Evolutionary conservation across 2,888 invertebrate species (phyloP).

Genomic region (Stratiomys singularior): DNA sequence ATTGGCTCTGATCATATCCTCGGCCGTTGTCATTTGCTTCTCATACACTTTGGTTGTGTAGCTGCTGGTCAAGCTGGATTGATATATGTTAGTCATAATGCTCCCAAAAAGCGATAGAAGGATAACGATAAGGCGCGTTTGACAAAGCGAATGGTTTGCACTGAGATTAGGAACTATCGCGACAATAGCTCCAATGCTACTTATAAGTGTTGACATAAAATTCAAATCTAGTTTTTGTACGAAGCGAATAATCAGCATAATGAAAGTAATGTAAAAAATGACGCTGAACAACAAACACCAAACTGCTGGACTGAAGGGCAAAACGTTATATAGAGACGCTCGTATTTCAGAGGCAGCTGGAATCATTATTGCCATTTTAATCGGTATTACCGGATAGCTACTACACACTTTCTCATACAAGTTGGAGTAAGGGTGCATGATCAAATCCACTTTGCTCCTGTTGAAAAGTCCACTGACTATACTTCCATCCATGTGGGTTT

Average conservation of each 20-base stretch:
- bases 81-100: conserved; percentile 5
- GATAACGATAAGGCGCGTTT: background rate
- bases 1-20: background rate
- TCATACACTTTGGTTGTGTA: conserved; percentile 19
- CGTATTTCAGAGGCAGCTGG: background rate
- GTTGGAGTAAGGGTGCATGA: background rate
- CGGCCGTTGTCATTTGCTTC: background rate
- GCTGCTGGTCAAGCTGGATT: background rate
- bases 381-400: background rate
- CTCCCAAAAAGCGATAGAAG: background rate
- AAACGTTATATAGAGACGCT: background rate
- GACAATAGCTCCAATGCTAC: background rate
- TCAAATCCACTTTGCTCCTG: background rate
- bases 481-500: background rate
- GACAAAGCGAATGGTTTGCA: background rate
- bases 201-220: background rate
- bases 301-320: background rate
- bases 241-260: background rate
- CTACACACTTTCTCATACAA: background rate
- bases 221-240: background rate
- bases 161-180: background rate
- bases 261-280: background rate
- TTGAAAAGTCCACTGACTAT: background rate
- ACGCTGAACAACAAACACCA: background rate
- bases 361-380: background rate